These are phyloP conservation scores for Zootermopsis nevadensis DNA, from an alignment of 2,888 invertebrate species.

Conservation along the genomic window DNA sequence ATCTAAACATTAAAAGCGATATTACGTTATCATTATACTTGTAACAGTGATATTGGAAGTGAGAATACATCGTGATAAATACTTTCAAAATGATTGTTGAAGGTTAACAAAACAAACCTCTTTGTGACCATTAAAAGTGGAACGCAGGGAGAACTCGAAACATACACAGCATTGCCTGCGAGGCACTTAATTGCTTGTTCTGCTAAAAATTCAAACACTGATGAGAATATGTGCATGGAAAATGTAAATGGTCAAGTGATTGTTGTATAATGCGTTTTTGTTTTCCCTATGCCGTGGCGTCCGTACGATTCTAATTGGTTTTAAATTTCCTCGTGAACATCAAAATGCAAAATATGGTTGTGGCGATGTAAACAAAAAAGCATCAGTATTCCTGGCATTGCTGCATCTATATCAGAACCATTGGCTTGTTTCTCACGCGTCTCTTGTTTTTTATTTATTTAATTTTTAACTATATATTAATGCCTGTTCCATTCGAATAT, in stretches of 20 bases:
- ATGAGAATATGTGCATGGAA: slow-evolving; percentile 28
- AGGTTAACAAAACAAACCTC: not conserved
- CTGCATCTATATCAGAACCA: slow-evolving; percentile 39
- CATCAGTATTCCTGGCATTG: slow-evolving; percentile 13
- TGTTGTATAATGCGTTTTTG: slow-evolving; percentile 43
- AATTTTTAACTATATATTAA: slow-evolving; percentile 44
- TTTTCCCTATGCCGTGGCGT: slow-evolving; percentile 18
- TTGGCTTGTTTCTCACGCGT: slow-evolving; percentile 44
- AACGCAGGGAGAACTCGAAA: not conserved
- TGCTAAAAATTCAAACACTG: slow-evolving; percentile 37
- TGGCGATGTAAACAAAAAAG: slow-evolving; percentile 41
- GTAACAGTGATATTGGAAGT: too few relatives aligned
- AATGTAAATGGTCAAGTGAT: slow-evolving; percentile 44
- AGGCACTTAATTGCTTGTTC: slow-evolving; percentile 37
- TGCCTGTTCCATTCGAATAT: slow-evolving; percentile 36
- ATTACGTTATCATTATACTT: too few relatives aligned
- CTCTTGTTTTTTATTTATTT: slow-evolving; percentile 39
- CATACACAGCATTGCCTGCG: not conserved
- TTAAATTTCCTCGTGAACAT: slow-evolving; percentile 42
- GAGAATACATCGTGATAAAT: too few relatives aligned
- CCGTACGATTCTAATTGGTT: slow-evolving; percentile 42
- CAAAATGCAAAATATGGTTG: slow-evolving; percentile 42
- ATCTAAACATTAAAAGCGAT: too few relatives aligned
- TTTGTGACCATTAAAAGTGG: not conserved
- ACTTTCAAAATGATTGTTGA: too few relatives aligned